Base-by-base conservation (phyloP, 1,140 invertebrate species). In the Sogatella furcifera region DNA sequence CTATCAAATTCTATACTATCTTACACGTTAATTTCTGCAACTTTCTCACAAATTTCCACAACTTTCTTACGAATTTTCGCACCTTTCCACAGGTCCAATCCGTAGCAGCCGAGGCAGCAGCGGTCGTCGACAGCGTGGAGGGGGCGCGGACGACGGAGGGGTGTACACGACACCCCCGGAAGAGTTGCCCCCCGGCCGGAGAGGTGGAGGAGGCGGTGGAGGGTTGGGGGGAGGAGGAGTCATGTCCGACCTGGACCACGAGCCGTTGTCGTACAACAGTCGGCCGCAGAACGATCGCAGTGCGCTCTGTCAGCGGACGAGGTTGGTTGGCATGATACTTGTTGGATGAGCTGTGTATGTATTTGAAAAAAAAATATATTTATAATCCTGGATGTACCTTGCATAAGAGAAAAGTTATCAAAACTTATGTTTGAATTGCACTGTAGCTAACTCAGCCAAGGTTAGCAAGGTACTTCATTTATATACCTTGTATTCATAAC, bases 221-320 rank as follows among this genome's bases (percentile, higher is more conserved):
- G 63, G 55, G n/a, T 54, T 28, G 5, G 44, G 34, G 14, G 21
- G 46, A 19, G 56, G 57, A 24, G 62, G 22, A n/a, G 58, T 3
- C 3, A n/a, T n/a, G 13, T 17, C n/a, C 19, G 34, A 62, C 28
- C 57, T 62, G 31, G 65, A 66, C 14, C 55, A 61, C 13, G 65
- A 67, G 6, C 90, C 90, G 64, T 78, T 96, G 62, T 94, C 86
- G 71, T 94, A 94, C 73, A 94, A 94, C 74, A 93, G 90, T 74
- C 80, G 90, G 74, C 91, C 92, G 65, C n/a, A n/a, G n/a, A 79
- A 81, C 68, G 78, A 78, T 60, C 78, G 78, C 9, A 38, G 34
- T 10, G 2, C 24, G 2, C 1, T 38, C 11, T 8, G 34, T 13
- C 9, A 38, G 11, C 60, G 41, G 57, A 43, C 31, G 34, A 56